Conservation (phyloP, 2,888 invertebrate species). For the Charanyca ferruginea region DNA sequence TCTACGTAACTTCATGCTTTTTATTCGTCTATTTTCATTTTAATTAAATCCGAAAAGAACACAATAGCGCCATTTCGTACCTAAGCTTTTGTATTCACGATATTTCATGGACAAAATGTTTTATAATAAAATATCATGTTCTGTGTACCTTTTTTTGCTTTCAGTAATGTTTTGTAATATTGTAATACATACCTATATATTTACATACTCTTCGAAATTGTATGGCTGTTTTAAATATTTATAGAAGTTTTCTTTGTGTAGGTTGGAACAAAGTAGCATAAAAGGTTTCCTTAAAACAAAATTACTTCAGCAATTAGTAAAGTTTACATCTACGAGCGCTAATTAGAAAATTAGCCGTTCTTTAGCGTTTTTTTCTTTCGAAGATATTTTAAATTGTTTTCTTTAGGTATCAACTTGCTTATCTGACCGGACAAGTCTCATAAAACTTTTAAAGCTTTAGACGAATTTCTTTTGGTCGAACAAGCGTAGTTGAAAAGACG, state of each 20-base stretch:
- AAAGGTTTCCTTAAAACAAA: neutral
- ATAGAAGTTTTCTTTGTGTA: neutral
- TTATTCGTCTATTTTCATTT: constrained; percentile 3
- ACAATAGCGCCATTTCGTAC: constrained; percentile 1
- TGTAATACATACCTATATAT: neutral
- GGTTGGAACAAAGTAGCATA: neutral
- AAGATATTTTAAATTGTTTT: constrained; percentile 1
- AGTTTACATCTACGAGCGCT: neutral
- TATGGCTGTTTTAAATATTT: neutral
- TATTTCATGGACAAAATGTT: neutral
- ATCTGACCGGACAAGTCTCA: neutral
- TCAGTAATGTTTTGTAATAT: neutral
- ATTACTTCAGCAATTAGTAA: neutral
- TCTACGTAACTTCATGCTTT: neutral
- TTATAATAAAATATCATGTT: neutral
- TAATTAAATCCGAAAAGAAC: constrained; percentile 16
- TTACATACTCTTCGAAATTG: neutral
- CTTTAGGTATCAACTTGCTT: neutral
- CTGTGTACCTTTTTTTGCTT: neutral
- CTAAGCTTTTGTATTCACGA: neutral
- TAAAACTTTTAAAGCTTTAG: neutral
- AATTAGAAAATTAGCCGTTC: constrained; percentile 1
- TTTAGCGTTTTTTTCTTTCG: constrained; percentile 1
- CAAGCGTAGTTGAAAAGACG: neutral
- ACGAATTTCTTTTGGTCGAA: neutral